Base-by-base conservation (phyloP, 2,888 invertebrate species). In the Nephrotoma appendiculata region DNA sequence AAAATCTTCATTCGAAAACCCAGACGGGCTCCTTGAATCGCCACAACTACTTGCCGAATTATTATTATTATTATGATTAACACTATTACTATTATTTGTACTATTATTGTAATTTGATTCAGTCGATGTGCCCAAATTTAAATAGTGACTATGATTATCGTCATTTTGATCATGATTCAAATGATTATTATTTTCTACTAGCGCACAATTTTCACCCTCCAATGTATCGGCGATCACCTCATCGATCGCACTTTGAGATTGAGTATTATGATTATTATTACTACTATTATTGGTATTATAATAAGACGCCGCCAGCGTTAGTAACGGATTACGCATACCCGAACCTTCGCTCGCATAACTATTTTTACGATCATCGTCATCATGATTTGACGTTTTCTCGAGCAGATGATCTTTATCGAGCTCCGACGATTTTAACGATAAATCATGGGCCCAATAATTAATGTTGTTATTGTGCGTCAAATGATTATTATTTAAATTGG, bases 181-280 rank as follows among this genome's bases (percentile, higher is more conserved):
- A 88, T 90, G 90, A 9, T 91, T 90, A 43, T 19, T 71, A 86
- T 87, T 87, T 48, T 91, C 91, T 19, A 90, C 89, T 87, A 89
- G 86, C 7, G 88, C 88, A 87, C 89, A 89, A 87, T 91, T 91
- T 87, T 92, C 92, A 87, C 91, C 92, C 88, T 92, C 92, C 0
- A 92, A 89, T 11, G 91, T 91, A 85, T 92, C 92, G 88, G 91
- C 90, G 86, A 92, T 91, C 41, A 92, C 91, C 86, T 92, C 92
- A 88, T 92, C 91, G n/a, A 91, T 91, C 19, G 86, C 42, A 86
- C 52, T 86, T n/a, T 43, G 44, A 5, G 52, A 31, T 44, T 52
- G 86, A 52, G 52, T 43, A 41, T 52, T 52, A 86, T 86, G 57
- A 12, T 44, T 86, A 71, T 11, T 11, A 12, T 87, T 87, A 42